These are phyloP conservation scores for Paralichthys olivaceus DNA, from an alignment of 2,113 vertebrate genomes.

Conservation along the genomic window DNA sequence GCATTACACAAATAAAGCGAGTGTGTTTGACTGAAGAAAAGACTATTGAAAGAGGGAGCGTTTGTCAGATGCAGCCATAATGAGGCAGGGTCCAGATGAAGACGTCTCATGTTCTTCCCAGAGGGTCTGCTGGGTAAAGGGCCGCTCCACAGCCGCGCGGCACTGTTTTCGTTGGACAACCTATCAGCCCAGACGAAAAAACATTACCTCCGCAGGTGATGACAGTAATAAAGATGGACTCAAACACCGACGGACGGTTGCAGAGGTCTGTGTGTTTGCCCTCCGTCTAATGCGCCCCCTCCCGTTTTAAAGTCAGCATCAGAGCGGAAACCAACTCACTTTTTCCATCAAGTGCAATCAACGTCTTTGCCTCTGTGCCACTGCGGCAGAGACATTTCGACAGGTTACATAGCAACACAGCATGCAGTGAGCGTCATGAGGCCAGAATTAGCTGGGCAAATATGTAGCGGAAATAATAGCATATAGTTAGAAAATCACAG, in stretches of 20 bases:
- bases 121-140: constrained; percentile 66
- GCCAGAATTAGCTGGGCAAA: constrained; percentile 57
- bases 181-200: constrained; percentile 47
- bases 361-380: constrained; percentile 13
- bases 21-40: constrained; percentile 20
- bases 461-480: constrained; percentile 45
- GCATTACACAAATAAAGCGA: constrained; percentile 10
- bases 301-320: constrained; percentile 4
- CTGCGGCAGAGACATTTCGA: constrained; percentile 22
- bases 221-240: constrained; percentile 71
- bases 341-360: constrained; percentile 39
- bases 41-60: constrained; percentile 40
- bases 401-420: constrained; percentile 62
- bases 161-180: constrained; percentile 66
- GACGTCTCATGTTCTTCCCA: constrained; percentile 57
- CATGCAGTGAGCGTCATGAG: constrained; percentile 21
- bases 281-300: background rate
- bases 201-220: constrained; percentile 46
- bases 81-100: constrained; percentile 69
- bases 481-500: constrained; percentile 39
- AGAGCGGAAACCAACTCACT: constrained; percentile 20
- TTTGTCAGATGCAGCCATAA: constrained; percentile 65
- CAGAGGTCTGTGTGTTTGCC: constrained; percentile 49
- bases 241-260: constrained; percentile 28
- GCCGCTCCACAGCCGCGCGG: constrained; percentile 25